A percentile compares a stretch with the other conserved stretches of the same genome.
Evolutionary conservation across 2,797 vertebrate species (phyloP).

Genomic region (Gymnocypris eckloni): DNA sequence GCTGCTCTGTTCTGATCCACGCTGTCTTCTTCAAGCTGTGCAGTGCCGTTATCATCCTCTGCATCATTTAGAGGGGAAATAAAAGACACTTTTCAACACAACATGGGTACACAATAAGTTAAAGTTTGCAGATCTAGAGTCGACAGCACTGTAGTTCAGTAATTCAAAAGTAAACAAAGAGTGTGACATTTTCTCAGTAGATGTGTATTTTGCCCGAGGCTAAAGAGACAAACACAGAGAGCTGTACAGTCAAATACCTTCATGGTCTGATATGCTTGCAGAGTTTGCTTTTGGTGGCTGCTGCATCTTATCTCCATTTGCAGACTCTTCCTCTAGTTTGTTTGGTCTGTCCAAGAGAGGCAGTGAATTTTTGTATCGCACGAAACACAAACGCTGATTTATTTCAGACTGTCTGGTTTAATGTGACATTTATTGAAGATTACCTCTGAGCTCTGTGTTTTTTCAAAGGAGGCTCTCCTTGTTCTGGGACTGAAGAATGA

Average conservation of each 20-base stretch:
- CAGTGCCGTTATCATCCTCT: slow-evolving; percentile 37
- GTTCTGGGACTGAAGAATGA: slow-evolving; percentile 34
- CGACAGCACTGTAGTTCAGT: not conserved
- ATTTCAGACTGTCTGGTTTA: not conserved
- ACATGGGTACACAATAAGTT: not conserved
- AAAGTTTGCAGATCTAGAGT: not conserved
- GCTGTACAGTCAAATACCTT: slow-evolving; percentile 39
- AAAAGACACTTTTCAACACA: not conserved
- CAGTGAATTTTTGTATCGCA: not conserved
- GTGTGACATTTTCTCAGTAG: not conserved
- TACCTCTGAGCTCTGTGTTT: slow-evolving; percentile 60
- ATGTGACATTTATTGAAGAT: not conserved
- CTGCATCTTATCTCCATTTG: slow-evolving; percentile 17
- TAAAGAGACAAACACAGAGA: not conserved
- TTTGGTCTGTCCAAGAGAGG: slow-evolving; percentile 47
- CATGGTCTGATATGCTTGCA: slow-evolving; percentile 24
- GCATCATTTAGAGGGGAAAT: not conserved
- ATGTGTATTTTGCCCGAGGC: not conserved
- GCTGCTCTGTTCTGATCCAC: slow-evolving; percentile 61
- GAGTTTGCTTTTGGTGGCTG: slow-evolving; percentile 38
- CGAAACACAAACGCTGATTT: not conserved
- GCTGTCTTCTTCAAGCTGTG: slow-evolving; percentile 47
- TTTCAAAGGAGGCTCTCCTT: slow-evolving; percentile 57
- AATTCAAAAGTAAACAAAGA: not conserved
- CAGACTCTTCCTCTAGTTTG: slow-evolving; percentile 8